phyloP scores from a whole-genome alignment of 2,797 vertebrate genomes.

The Sarcophilus harrisii region DNA sequence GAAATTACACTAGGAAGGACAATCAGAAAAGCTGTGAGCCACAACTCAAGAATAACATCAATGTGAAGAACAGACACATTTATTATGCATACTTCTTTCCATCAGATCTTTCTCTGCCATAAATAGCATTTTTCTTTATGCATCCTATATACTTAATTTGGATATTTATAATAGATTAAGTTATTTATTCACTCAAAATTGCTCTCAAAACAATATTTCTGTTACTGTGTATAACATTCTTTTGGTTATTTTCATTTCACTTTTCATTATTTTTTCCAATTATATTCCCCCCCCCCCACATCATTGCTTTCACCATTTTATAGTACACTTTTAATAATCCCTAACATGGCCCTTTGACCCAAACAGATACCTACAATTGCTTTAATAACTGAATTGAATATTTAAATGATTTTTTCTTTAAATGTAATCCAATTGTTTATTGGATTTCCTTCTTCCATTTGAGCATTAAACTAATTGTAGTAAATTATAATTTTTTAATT shows the following conservation, averaged over 20 bases:
- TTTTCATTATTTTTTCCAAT: not conserved
- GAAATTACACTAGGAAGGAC: not conserved
- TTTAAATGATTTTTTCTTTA: not conserved
- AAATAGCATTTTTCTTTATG: not conserved
- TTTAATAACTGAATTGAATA: not conserved
- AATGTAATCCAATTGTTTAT: not conserved
- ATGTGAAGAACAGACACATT: not conserved
- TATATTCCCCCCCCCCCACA: too few species aligned
- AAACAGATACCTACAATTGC: not conserved
- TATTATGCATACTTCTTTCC: not conserved
- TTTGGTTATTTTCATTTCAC: not conserved
- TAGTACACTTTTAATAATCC: not conserved
- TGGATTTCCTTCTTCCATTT: not conserved
- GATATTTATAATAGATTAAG: not conserved
- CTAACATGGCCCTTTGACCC: not conserved
- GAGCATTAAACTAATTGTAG: not conserved
- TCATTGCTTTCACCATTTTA: not conserved
- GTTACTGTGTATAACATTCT: not conserved
- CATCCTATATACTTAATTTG: not conserved
- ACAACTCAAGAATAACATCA: not conserved
- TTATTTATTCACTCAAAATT: not conserved
- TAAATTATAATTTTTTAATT: not conserved
- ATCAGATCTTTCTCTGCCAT: not conserved
- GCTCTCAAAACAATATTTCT: not conserved
- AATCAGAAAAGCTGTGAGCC: not conserved